These are phyloP conservation scores for Netelia fuscicornis DNA, from an alignment of 2,888 invertebrate species.

Conservation along the genomic window DNA sequence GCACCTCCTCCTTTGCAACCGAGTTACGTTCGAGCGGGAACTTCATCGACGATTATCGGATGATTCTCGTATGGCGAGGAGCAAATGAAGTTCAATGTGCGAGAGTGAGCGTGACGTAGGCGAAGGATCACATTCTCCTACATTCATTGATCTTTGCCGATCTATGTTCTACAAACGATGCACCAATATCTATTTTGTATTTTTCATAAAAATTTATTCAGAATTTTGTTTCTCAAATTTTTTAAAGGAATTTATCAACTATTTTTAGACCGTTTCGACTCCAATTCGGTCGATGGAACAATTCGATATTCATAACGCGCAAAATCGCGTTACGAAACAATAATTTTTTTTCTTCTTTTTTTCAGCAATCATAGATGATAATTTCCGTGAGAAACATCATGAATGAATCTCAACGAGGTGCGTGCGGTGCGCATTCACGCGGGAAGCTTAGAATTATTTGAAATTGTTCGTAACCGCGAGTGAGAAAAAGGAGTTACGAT, in stretches of 20 bases:
- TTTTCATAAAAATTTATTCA: background rate
- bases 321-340: background rate
- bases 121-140: slow-evolving; percentile 17
- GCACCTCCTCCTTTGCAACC: slow-evolving; percentile 10
- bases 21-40: slow-evolving; percentile 44
- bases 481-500: slow-evolving; percentile 4
- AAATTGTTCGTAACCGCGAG: slow-evolving; percentile 23
- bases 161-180: background rate
- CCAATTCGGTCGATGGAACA: too few relatives aligned
- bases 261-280: background rate
- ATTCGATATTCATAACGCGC: background rate
- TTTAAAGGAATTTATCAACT: background rate
- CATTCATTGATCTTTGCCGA: slow-evolving; percentile 26
- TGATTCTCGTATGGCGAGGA: background rate
- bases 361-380: slow-evolving; percentile 31
- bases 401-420: slow-evolving; percentile 50
- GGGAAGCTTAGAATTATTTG: slow-evolving; percentile 23
- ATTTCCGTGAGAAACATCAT: slow-evolving; percentile 49
- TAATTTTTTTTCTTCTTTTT: background rate
- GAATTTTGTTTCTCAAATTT: background rate
- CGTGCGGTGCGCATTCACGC: slow-evolving; percentile 32
- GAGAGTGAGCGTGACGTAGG: slow-evolving; percentile 31
- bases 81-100: background rate
- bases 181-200: background rate
- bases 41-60: slow-evolving; percentile 18